phyloP scores from a whole-genome alignment of 2,888 invertebrate genomes.

The Mesorhabditis belari region DNA sequence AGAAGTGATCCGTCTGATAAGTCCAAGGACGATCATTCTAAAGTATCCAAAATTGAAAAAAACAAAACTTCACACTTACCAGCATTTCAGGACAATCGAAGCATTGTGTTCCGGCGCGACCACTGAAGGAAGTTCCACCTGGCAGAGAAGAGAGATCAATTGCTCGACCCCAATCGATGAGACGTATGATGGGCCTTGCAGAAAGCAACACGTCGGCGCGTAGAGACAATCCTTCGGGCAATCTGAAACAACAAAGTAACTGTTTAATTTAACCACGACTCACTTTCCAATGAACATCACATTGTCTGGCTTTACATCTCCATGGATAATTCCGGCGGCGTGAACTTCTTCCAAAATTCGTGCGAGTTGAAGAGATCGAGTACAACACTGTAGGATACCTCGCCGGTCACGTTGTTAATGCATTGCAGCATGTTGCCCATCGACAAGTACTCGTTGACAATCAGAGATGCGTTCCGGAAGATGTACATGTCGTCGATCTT shows the following conservation, averaged over 20 bases:
- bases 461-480: constrained; percentile 73
- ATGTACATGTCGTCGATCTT: constrained; percentile 68
- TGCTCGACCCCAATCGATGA: constrained; percentile 88
- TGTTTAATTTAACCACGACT: neutral
- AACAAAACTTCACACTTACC: constrained; percentile 7
- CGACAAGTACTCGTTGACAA: constrained; percentile 74
- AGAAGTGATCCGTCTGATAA: constrained; percentile 75
- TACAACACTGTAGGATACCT: too few relatives aligned
- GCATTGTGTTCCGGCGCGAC: constrained; percentile 62
- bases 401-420: too few relatives aligned
- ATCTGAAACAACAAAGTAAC: constrained; percentile 5
- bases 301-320: constrained; percentile 91
- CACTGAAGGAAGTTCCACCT: constrained; percentile 59
- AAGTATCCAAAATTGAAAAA: too few relatives aligned
- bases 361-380: too few relatives aligned
- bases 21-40: constrained; percentile 77
- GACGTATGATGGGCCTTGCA: constrained; percentile 56
- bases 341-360: constrained; percentile 78
- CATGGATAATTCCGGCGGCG: constrained; percentile 80
- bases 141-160: constrained; percentile 68
- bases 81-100: constrained; percentile 71
- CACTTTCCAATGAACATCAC: constrained; percentile 63
- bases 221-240: constrained; percentile 1
- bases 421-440: too few relatives aligned
- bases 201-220: constrained; percentile 13